These are phyloP conservation scores for Mus caroli DNA, from an alignment of 2,797 vertebrate genomes.

Conservation along the genomic window DNA sequence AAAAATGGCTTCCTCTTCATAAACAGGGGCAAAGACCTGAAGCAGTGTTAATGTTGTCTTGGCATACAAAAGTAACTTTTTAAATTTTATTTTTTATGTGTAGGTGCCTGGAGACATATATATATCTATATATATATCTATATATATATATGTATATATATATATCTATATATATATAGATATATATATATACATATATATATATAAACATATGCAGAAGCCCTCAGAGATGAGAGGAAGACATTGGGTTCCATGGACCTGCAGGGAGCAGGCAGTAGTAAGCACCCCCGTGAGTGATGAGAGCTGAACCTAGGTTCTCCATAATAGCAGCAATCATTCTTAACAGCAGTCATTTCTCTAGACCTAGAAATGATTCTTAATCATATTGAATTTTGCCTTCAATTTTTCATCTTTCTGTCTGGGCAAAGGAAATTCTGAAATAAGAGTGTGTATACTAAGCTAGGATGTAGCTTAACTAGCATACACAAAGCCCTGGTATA, in stretches of 20 bases:
- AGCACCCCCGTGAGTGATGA: neutral
- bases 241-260: neutral
- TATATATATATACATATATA: neutral
- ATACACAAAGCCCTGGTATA: neutral
- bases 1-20: neutral
- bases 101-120: neutral
- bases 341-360: neutral
- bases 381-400: neutral
- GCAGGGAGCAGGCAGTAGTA: neutral
- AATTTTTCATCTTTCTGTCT: neutral
- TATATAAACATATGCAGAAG: too few species aligned
- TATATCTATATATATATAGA: neutral
- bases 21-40: neutral
- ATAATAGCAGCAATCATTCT: neutral
- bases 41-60: neutral
- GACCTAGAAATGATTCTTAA: neutral
- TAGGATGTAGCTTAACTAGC: neutral
- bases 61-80: neutral
- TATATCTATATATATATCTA: neutral
- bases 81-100: neutral
- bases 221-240: neutral
- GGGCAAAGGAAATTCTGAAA: neutral
- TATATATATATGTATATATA: neutral
- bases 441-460: neutral
- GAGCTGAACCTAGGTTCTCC: neutral